These are phyloP conservation scores for Melinaea menophilus DNA, from an alignment of 2,888 invertebrate genomes.

Conservation along the genomic window DNA sequence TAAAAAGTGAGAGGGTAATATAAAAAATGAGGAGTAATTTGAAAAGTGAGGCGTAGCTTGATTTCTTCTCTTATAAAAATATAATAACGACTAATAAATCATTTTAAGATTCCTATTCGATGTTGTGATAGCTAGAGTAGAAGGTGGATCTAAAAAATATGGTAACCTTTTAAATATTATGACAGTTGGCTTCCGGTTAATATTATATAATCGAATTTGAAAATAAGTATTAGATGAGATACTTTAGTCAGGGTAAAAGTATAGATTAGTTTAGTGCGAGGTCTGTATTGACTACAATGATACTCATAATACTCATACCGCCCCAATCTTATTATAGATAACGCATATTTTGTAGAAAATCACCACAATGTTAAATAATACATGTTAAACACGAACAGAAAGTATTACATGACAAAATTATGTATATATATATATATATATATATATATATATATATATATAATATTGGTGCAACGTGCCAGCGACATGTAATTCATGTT, in stretches of 20 bases:
- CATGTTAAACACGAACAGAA: background rate
- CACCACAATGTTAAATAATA: background rate
- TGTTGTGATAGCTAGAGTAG: slow-evolving; percentile 30
- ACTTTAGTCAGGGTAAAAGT: slow-evolving; percentile 20
- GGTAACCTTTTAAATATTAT: slow-evolving; percentile 12
- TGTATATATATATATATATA: too few species aligned
- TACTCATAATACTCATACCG: slow-evolving; percentile 11
- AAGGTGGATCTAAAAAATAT: slow-evolving; percentile 11
- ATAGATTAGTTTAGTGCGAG: background rate
- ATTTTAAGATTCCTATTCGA: slow-evolving; percentile 18
- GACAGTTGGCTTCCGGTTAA: slow-evolving; percentile 22
- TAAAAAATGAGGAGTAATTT: too few species aligned
- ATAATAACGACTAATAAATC: background rate
- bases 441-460: too few species aligned
- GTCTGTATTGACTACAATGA: background rate
- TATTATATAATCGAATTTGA: slow-evolving; percentile 14
- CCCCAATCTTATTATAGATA: slow-evolving; percentile 22
- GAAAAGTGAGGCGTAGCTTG: too few species aligned
- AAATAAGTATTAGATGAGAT: slow-evolving; percentile 6
- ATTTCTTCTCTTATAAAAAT: too few species aligned
- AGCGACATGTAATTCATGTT: too few species aligned
- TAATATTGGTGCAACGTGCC: background rate
- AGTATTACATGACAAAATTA: too few species aligned
- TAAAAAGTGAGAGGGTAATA: too few species aligned
- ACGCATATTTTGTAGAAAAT: background rate